phyloP scores from a whole-genome alignment of 2,888 invertebrate species.

The Drosophila algonquin region DNA sequence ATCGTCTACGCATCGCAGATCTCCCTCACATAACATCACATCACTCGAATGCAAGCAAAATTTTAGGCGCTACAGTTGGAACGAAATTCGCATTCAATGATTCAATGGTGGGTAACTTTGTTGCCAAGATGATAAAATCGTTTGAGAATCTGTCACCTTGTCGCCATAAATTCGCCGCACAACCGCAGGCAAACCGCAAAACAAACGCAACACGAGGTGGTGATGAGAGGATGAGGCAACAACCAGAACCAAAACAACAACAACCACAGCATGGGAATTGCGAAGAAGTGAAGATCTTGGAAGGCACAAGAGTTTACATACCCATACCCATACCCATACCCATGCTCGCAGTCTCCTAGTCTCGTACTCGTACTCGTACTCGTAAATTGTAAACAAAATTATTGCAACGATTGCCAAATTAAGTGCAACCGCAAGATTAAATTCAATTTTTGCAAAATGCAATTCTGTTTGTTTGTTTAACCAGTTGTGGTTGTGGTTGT shows the following conservation, averaged over 20 bases:
- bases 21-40: not conserved
- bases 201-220: conserved; percentile 31
- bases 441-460: conserved; percentile 69
- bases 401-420: conserved; percentile 78
- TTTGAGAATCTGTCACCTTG: conserved; percentile 76
- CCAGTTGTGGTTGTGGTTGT: conserved; percentile 34
- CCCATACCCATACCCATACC: conserved; percentile 29
- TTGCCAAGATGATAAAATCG: conserved; percentile 73
- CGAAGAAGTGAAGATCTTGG: conserved; percentile 38
- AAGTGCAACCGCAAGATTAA: conserved; percentile 73
- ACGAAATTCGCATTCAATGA: conserved; percentile 10
- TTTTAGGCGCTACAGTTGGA: conserved; percentile 13
- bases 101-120: conserved; percentile 45
- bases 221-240: conserved; percentile 32
- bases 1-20: conserved; percentile 10
- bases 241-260: conserved; percentile 11
- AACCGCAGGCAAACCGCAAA: conserved; percentile 41
- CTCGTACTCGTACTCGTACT: conserved; percentile 68
- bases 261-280: conserved; percentile 5
- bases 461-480: conserved; percentile 65
- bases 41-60: conserved; percentile 37
- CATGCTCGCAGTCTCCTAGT: conserved; percentile 27
- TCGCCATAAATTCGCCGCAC: conserved; percentile 61
- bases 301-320: conserved; percentile 60
- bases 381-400: conserved; percentile 80